Conservation (phyloP, 2,113 vertebrate genomes). For the Callipepla squamata region DNA sequence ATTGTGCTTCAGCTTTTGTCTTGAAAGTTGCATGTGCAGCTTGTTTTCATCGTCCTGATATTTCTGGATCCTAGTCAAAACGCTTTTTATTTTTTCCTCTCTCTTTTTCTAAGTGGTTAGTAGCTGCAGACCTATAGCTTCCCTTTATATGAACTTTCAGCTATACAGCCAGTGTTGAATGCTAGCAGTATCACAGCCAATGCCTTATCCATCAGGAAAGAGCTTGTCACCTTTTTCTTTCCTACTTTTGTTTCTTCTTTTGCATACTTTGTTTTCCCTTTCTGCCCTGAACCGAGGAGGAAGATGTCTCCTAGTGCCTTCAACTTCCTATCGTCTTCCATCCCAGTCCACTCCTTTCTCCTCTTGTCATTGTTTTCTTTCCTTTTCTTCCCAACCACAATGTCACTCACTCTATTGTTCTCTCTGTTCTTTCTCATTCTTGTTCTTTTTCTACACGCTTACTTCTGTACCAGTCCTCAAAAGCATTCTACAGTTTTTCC, state of each 20-base stretch:
- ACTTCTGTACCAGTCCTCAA: not conserved
- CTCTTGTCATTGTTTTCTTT: not conserved
- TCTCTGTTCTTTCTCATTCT: not conserved
- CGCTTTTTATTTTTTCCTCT: not conserved
- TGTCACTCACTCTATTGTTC: not conserved
- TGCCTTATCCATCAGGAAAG: not conserved
- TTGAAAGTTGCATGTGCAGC: not conserved
- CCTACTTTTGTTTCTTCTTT: not conserved
- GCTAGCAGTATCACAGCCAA: not conserved
- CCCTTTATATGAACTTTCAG: not conserved
- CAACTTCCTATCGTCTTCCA: not conserved
- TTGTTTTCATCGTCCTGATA: not conserved
- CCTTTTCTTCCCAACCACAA: not conserved
- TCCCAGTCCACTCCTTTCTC: accelerated
- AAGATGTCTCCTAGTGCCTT: not conserved
- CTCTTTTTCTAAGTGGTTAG: not conserved
- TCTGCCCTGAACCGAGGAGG: accelerated
- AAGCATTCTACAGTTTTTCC: not conserved
- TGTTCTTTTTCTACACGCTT: not conserved
- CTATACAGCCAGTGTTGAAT: not conserved
- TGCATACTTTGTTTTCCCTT: accelerated
- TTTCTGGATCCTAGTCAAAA: not conserved
- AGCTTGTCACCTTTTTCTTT: not conserved
- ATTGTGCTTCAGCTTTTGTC: not conserved
- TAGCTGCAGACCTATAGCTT: not conserved